Percentiles rank a stretch among this genome's conserved stretches.
phyloP scores from a whole-genome alignment of 2,797 vertebrate genomes.

The Florisuga fusca region DNA sequence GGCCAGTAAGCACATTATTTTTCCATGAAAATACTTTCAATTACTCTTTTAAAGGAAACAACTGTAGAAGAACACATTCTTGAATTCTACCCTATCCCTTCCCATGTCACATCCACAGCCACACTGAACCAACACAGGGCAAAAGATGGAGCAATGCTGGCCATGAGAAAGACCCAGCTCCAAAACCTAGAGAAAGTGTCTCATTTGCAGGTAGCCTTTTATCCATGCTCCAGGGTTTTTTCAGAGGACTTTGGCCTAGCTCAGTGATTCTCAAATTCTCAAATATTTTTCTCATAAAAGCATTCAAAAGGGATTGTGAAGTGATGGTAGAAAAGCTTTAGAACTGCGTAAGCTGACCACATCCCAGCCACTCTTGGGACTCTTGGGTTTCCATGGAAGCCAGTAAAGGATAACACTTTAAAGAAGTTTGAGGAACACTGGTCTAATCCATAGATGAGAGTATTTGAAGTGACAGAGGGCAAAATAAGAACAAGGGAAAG shows the following conservation, averaged over 20 bases:
- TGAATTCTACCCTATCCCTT: not conserved
- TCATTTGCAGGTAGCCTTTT: not conserved
- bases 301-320: constrained; percentile 24
- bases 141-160: not conserved
- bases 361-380: constrained; percentile 8
- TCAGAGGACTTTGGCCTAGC: not conserved
- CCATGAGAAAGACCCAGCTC: not conserved
- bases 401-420: not conserved
- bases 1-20: not conserved
- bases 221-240: not conserved
- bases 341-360: not conserved
- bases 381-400: constrained; percentile 6
- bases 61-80: not conserved
- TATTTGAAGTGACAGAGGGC: not conserved
- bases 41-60: not conserved
- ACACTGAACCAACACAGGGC: accelerated
- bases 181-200: not conserved
- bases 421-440: constrained; percentile 25
- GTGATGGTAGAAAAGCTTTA: constrained; percentile 20
- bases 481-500: constrained; percentile 25
- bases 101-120: not conserved
- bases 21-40: not conserved
- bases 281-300: constrained; percentile 21
- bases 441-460: not conserved
- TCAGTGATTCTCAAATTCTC: constrained; percentile 1